Conservation (phyloP, 2,113 vertebrate species). For the Scomber scombrus region DNA sequence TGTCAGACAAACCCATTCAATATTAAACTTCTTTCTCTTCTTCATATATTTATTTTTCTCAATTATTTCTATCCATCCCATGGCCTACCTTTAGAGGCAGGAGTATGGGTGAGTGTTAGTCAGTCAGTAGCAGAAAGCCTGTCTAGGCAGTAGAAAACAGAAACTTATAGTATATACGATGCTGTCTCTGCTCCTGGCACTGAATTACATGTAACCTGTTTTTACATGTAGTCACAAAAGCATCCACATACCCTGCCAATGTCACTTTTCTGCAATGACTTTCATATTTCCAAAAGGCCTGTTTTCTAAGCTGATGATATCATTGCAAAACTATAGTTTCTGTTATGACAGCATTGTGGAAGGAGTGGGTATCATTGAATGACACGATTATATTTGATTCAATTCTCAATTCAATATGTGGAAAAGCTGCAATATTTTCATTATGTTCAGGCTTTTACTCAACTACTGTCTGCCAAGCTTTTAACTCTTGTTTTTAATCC, state of each 20-base stretch:
- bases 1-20: background rate
- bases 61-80: conserved; percentile 8
- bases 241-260: background rate
- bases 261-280: background rate
- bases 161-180: conserved; percentile 20
- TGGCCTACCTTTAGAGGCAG: background rate
- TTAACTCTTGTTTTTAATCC: too few relatives aligned
- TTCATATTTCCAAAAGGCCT: background rate
- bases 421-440: too few relatives aligned
- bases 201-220: background rate
- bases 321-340: background rate
- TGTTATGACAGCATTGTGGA: background rate
- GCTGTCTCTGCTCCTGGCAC: conserved; percentile 21
- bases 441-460: too few relatives aligned
- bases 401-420: too few relatives aligned
- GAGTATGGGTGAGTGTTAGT: conserved; percentile 8
- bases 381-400: too few relatives aligned
- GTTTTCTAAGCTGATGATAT: background rate
- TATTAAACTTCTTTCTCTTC: background rate
- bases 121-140: conserved; percentile 32
- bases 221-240: background rate
- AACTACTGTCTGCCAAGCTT: too few relatives aligned
- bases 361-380: background rate
- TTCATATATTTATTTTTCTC: background rate
- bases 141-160: conserved; percentile 45